Evolutionary conservation across 2,888 invertebrate species (phyloP).

Genomic region (Campoletis raptor): DNA sequence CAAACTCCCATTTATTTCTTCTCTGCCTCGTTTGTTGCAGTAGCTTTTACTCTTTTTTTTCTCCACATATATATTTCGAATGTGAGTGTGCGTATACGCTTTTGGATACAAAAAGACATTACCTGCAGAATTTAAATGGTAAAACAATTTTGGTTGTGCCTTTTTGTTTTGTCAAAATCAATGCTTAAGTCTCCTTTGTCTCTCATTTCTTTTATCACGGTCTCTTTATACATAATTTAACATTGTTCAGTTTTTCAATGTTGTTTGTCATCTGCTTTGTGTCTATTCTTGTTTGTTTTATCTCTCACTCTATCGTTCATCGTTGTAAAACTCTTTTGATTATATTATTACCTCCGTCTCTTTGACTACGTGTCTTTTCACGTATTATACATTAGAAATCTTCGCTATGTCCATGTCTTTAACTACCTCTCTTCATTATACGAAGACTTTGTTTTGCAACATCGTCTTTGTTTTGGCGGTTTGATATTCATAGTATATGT

Average conservation of each 20-base stretch:
- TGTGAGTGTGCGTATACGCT: neutral
- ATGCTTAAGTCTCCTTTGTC: neutral
- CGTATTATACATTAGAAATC: slow-evolving; percentile 17
- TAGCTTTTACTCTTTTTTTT: neutral
- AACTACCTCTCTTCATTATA: slow-evolving; percentile 33
- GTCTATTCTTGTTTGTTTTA: slow-evolving; percentile 12
- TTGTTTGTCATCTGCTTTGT: slow-evolving; percentile 20
- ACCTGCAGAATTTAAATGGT: neutral
- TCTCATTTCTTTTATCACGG: no score
- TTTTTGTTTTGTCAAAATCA: neutral
- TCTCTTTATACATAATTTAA: neutral
- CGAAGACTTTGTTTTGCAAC: slow-evolving; percentile 22
- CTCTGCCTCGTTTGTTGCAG: slow-evolving; percentile 36
- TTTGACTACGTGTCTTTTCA: slow-evolving; percentile 3
- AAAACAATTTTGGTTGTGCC: neutral
- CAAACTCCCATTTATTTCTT: slow-evolving; percentile 27
- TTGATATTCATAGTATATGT: no score
- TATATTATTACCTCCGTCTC: slow-evolving; percentile 60
- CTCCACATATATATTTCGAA: slow-evolving; percentile 1
- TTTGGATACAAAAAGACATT: neutral
- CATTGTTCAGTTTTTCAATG: slow-evolving; percentile 35
- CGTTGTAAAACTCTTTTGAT: slow-evolving; percentile 47
- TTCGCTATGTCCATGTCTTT: neutral
- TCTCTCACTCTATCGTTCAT: slow-evolving; percentile 34
- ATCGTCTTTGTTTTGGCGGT: slow-evolving; percentile 6